Percentiles rank a stretch among this genome's conserved stretches.
phyloP scores from a whole-genome alignment of 2,888 invertebrate species.

The Acleris literana region DNA sequence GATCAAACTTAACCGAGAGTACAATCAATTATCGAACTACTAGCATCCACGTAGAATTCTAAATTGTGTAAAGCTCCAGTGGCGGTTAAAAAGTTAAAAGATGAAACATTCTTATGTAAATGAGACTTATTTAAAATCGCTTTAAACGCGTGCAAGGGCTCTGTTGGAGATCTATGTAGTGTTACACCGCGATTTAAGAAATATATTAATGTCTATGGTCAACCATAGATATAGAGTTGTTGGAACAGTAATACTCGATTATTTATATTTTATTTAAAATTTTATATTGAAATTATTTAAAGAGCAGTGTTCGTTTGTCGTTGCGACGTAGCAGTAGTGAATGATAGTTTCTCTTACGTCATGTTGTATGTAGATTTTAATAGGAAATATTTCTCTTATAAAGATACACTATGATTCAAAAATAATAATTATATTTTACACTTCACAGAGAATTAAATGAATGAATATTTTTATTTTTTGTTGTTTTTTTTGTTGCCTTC shows the following conservation, averaged over 20 bases:
- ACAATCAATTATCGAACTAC: background rate
- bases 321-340: conserved; percentile 65
- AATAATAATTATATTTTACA: conserved; percentile 69
- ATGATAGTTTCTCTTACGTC: conserved; percentile 65
- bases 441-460: conserved; percentile 79
- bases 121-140: conserved; percentile 11
- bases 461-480: conserved; percentile 70
- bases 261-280: conserved; percentile 80
- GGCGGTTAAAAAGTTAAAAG: background rate
- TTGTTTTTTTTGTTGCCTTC: conserved; percentile 54
- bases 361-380: conserved; percentile 75
- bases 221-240: conserved; percentile 76
- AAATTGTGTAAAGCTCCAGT: background rate
- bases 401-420: conserved; percentile 67
- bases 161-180: conserved; percentile 48
- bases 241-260: conserved; percentile 82
- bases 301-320: conserved; percentile 69
- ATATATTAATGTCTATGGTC: conserved; percentile 73
- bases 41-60: background rate
- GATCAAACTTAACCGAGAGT: background rate
- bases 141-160: conserved; percentile 8
- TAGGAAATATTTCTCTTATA: conserved; percentile 72
- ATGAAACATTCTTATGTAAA: conserved; percentile 4
- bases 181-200: conserved; percentile 58
- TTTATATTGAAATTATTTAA: conserved; percentile 72